A percentile compares a stretch with the other conserved stretches of the same genome.
These are phyloP conservation scores for Phyllostomus discolor DNA, from an alignment of 2,113 vertebrate species.

Conservation along the genomic window DNA sequence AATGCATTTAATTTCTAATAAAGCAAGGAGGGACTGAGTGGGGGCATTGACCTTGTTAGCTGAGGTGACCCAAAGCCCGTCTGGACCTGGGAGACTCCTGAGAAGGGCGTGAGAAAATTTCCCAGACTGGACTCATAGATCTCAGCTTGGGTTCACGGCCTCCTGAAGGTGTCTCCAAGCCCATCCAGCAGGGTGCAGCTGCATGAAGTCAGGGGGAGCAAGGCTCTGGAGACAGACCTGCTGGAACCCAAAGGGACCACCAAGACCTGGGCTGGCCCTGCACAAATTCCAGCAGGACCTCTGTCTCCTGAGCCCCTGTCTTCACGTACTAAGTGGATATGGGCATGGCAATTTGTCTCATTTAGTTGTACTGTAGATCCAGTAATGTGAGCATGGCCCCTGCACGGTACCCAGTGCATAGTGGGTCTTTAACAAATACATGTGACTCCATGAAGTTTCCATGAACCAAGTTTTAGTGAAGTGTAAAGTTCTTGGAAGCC, in stretches of 20 bases:
- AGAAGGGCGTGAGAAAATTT: not conserved
- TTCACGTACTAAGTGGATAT: not conserved
- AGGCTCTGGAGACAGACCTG: not conserved
- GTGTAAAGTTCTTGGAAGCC: not conserved
- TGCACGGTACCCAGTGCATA: not conserved
- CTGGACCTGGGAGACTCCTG: not conserved
- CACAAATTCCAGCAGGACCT: not conserved
- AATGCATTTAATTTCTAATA: not conserved
- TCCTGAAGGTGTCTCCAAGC: not conserved
- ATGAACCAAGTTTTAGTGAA: not conserved
- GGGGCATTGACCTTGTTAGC: not conserved
- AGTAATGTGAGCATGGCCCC: not conserved
- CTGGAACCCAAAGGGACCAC: not conserved
- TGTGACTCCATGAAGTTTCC: not conserved
- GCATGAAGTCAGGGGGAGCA: not conserved
- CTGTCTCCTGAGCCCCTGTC: not conserved
- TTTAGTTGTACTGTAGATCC: not conserved
- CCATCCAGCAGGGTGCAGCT: not conserved
- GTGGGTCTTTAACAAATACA: not conserved
- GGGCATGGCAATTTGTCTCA: not conserved
- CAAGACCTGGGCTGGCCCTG: not conserved
- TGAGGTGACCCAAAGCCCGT: not conserved
- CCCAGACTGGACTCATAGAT: not conserved
- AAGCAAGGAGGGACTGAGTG: not conserved
- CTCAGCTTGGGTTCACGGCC: not conserved